Evolutionary conservation across 2,888 invertebrate genomes (phyloP).

Genomic region (Neoitamus cyanurus): DNA sequence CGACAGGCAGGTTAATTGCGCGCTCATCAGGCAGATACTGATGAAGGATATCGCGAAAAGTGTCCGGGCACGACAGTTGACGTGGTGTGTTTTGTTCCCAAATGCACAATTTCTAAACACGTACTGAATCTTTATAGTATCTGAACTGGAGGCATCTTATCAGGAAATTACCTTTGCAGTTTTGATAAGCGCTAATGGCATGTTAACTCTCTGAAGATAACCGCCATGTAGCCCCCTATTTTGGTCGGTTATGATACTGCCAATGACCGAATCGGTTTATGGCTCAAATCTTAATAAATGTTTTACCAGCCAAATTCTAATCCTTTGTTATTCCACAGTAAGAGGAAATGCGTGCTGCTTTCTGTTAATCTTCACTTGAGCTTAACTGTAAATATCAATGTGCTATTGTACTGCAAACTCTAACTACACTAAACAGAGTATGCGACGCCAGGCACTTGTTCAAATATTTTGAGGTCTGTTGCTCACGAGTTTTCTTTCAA

Average conservation of each 20-base stretch:
- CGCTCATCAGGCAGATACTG: not conserved
- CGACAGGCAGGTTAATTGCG: not conserved
- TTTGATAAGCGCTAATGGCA: slow-evolving; percentile 9
- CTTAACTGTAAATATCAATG: not conserved
- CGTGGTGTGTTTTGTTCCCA: not conserved
- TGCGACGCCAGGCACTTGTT: not conserved
- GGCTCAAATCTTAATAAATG: not conserved
- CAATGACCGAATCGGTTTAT: not conserved
- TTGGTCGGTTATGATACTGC: not conserved
- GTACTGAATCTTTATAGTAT: slow-evolving; percentile 8
- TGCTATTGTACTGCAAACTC: not conserved
- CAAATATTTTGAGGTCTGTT: not conserved
- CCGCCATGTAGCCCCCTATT: not conserved
- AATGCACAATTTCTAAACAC: slow-evolving; percentile 13
- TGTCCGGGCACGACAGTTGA: not conserved
- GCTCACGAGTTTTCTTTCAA: too few species aligned
- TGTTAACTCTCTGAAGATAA: not conserved
- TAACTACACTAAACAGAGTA: not conserved
- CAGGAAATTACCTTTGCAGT: slow-evolving; percentile 8
- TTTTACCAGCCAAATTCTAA: not conserved
- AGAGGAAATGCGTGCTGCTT: not conserved
- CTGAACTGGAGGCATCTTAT: not conserved
- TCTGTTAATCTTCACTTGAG: not conserved
- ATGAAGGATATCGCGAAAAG: not conserved
- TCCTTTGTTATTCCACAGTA: not conserved